phyloP scores from a whole-genome alignment of 2,888 invertebrate species.

The Drosophila infuscata region DNA sequence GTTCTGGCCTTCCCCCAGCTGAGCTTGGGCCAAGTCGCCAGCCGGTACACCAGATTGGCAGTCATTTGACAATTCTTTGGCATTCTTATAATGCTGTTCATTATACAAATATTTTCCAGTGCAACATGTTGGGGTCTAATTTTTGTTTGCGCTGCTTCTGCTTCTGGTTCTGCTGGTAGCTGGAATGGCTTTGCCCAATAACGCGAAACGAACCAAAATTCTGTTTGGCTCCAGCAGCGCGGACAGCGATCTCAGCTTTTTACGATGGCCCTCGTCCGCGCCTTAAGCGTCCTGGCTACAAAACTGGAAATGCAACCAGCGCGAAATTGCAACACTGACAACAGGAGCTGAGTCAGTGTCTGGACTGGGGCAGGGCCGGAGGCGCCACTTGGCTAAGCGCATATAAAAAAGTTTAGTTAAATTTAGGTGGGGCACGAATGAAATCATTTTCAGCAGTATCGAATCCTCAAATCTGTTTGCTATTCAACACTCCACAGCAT shows the following conservation, averaged over 20 bases:
- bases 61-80: not conserved
- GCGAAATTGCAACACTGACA: constrained; percentile 70
- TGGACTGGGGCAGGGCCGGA: constrained; percentile 11
- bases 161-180: constrained; percentile 36
- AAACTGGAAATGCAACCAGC: constrained; percentile 78
- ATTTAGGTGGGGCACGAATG: constrained; percentile 74
- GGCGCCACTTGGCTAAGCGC: constrained; percentile 78
- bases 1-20: not conserved
- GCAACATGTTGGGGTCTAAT: constrained; percentile 41
- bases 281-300: constrained; percentile 58
- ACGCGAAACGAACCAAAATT: constrained; percentile 68
- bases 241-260: constrained; percentile 74
- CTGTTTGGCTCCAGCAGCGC: constrained; percentile 71
- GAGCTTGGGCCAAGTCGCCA: not conserved
- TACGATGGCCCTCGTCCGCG: constrained; percentile 56
- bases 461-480: constrained; percentile 2
- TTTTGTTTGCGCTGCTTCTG: constrained; percentile 5
- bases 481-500: constrained; percentile 31
- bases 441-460: constrained; percentile 69
- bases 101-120: constrained; percentile 44
- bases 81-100: not conserved
- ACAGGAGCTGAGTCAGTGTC: constrained; percentile 24
- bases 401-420: constrained; percentile 77
- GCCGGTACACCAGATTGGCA: not conserved
- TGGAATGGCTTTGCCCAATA: constrained; percentile 70